phyloP scores from a whole-genome alignment of 2,888 invertebrate species.

The Tetheella fluctuosa region DNA sequence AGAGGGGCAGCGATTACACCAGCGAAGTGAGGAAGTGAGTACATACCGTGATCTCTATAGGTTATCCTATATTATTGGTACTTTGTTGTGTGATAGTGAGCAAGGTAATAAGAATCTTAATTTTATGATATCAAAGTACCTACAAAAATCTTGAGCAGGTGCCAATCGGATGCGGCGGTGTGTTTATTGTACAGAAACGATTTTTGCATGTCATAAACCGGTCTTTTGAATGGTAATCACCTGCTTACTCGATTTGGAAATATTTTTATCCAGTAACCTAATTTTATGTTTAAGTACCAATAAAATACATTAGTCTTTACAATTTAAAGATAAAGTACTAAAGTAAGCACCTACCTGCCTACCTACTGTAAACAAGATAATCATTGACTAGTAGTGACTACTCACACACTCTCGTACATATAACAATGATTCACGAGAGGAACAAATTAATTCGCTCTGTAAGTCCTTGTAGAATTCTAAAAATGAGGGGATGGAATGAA shows the following conservation, averaged over 20 bases:
- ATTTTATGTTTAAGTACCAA: background rate
- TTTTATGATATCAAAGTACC: constrained; percentile 30
- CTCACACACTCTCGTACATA: too few relatives aligned
- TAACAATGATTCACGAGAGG: background rate
- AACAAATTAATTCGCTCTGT: background rate
- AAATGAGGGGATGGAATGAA: constrained; percentile 62
- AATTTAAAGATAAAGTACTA: background rate
- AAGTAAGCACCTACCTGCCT: background rate
- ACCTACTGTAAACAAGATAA: background rate
- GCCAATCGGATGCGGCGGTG: constrained; percentile 35
- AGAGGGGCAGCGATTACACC: constrained; percentile 91
- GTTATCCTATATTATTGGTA: background rate
- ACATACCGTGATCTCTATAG: background rate
- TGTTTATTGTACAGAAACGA: constrained; percentile 27
- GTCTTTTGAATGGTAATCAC: constrained; percentile 30
- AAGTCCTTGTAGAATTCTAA: constrained; percentile 51
- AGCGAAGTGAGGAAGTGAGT: constrained; percentile 93
- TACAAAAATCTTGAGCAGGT: constrained; percentile 39
- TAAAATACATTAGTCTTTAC: background rate
- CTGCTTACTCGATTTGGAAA: constrained; percentile 19
- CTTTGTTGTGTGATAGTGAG: background rate
- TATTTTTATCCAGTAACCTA: constrained; percentile 10
- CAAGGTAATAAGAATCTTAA: constrained; percentile 19
- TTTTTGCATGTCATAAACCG: constrained; percentile 30
- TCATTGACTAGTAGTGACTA: background rate